These are phyloP conservation scores for Fregata magnificens DNA, from an alignment of 2,113 vertebrate species.

Conservation along the genomic window DNA sequence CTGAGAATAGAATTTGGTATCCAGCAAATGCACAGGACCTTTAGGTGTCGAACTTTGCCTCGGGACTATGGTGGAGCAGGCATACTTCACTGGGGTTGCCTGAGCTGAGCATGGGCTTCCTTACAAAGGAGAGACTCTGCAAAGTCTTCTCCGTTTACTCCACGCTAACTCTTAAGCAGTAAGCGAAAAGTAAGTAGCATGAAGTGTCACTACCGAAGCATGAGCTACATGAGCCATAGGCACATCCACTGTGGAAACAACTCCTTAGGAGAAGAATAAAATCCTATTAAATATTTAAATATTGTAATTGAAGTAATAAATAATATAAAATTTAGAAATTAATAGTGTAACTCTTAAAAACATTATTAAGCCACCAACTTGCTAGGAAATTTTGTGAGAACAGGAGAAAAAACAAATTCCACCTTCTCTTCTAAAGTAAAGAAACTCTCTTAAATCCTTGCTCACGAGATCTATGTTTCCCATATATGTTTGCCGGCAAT, in stretches of 20 bases:
- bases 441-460: neutral
- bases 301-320: neutral
- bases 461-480: neutral
- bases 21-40: neutral
- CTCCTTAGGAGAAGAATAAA: neutral
- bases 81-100: neutral
- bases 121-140: neutral
- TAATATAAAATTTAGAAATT: neutral
- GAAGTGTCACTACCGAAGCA: neutral
- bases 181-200: neutral
- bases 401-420: neutral
- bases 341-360: neutral
- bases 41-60: neutral
- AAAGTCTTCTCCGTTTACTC: neutral
- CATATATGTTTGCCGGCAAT: neutral
- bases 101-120: neutral
- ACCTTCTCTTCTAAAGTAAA: neutral
- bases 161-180: neutral
- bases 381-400: neutral
- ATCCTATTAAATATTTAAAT: neutral
- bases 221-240: neutral
- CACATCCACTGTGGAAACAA: neutral
- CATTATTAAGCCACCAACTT: neutral
- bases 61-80: neutral
- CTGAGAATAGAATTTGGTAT: neutral